Percentiles rank a stretch among this genome's conserved stretches.
Conservation (phyloP, 2,113 vertebrate genomes). For the Indicator maculatus region DNA sequence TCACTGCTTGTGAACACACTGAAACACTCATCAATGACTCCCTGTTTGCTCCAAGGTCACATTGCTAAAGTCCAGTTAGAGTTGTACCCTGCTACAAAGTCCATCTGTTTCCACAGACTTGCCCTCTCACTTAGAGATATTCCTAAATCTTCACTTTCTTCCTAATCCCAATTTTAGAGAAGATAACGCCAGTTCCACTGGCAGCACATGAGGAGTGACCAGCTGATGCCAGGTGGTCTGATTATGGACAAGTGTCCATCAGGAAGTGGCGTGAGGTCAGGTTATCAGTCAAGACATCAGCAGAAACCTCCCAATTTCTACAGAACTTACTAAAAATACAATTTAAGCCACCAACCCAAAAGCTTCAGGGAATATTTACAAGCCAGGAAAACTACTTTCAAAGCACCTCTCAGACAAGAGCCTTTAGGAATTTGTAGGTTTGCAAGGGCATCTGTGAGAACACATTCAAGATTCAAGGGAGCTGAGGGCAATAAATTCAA, state of each 20-base stretch:
- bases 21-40: background rate
- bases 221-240: too few species aligned
- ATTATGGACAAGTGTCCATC: rapidly evolving
- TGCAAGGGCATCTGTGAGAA: background rate
- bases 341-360: background rate
- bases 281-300: rapidly evolving
- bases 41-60: rapidly evolving
- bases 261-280: rapidly evolving
- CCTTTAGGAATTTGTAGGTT: rapidly evolving
- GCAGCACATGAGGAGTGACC: background rate
- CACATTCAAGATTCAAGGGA: background rate
- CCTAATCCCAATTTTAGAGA: background rate
- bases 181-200: background rate
- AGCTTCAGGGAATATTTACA: background rate
- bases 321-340: background rate
- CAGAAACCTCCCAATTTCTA: background rate
- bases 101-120: rapidly evolving
- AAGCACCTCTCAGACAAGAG: background rate
- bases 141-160: background rate
- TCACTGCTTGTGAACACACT: rapidly evolving
- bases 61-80: rapidly evolving
- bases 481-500: background rate
- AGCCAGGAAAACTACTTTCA: background rate
- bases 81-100: background rate
- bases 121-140: background rate